Conservation (phyloP, 2,888 invertebrate genomes). For the Aleiodes testaceus region DNA sequence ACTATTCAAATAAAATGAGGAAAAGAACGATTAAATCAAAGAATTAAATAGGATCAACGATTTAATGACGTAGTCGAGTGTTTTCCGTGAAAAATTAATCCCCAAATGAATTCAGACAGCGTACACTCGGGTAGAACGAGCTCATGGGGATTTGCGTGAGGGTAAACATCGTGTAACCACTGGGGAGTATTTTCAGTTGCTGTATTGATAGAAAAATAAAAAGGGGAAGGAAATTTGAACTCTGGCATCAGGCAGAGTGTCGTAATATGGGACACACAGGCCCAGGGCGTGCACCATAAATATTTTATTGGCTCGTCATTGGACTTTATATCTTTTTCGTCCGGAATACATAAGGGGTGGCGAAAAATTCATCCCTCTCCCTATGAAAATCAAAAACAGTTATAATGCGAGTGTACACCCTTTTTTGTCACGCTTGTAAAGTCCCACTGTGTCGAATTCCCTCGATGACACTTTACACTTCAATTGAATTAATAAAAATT, state of each 20-base stretch:
- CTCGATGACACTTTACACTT: conserved; percentile 44
- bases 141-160: conserved; percentile 62
- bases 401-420: conserved; percentile 5
- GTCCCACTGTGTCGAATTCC: conserved; percentile 39
- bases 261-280: conserved; percentile 22
- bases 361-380: conserved; percentile 1
- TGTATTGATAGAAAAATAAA: conserved; percentile 1
- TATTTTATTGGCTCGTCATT: conserved; percentile 72
- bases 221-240: conserved; percentile 41
- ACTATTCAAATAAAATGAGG: neutral
- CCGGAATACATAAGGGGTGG: conserved; percentile 39
- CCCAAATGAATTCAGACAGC: conserved; percentile 30
- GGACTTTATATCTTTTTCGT: conserved; percentile 61
- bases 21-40: conserved; percentile 13
- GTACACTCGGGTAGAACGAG: conserved; percentile 29
- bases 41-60: conserved; percentile 26
- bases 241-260: neutral
- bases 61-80: conserved; percentile 23
- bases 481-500: conserved; percentile 12
- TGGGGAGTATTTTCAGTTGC: conserved; percentile 58
- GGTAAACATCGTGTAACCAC: conserved; percentile 71
- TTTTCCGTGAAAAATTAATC: conserved; percentile 29
- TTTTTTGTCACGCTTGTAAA: conserved; percentile 31
- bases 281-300: conserved; percentile 64
- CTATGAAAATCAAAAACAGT: neutral